A percentile compares a stretch with the other conserved stretches of the same genome.
Evolutionary conservation across 2,888 invertebrate species (phyloP).

Genomic region (Drosophila paranaensis): DNA sequence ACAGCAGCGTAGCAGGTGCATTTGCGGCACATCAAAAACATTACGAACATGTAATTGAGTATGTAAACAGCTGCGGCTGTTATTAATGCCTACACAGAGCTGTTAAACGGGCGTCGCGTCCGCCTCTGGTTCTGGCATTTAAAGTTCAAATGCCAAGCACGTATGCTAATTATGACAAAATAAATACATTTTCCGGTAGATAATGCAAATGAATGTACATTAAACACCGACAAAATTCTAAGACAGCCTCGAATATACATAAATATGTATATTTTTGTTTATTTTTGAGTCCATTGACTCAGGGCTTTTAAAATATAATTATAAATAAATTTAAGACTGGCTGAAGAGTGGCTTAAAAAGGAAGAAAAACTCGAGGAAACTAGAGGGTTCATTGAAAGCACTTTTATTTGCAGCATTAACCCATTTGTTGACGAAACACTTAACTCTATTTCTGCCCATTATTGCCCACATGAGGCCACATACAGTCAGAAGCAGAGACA

Average conservation of each 20-base stretch:
- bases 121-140: conserved; percentile 13
- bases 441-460: conserved; percentile 45
- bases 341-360: neutral
- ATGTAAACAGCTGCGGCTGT: conserved; percentile 32
- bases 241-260: conserved; percentile 39
- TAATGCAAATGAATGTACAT: conserved; percentile 75
- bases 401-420: conserved; percentile 46
- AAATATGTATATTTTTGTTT: conserved; percentile 15
- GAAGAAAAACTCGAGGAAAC: neutral
- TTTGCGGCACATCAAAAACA: conserved; percentile 50
- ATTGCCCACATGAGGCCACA: conserved; percentile 48
- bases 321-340: neutral
- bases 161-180: conserved; percentile 79
- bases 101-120: conserved; percentile 23
- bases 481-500: conserved; percentile 21
- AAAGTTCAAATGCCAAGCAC: conserved; percentile 68
- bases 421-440: conserved; percentile 40
- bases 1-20: conserved; percentile 52
- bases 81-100: conserved; percentile 30
- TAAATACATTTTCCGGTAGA: conserved; percentile 76
- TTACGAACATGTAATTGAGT: conserved; percentile 19
- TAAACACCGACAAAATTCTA: conserved; percentile 50
- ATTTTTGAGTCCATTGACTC: conserved; percentile 22
- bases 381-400: conserved; percentile 27
- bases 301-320: conserved; percentile 13